Evolutionary conservation across 35 echinoderm and acorn worm genomes (phyloP), one percentile per base, ranked within the genome.

Genomic region (Ophiothrix spiculata): DNA sequence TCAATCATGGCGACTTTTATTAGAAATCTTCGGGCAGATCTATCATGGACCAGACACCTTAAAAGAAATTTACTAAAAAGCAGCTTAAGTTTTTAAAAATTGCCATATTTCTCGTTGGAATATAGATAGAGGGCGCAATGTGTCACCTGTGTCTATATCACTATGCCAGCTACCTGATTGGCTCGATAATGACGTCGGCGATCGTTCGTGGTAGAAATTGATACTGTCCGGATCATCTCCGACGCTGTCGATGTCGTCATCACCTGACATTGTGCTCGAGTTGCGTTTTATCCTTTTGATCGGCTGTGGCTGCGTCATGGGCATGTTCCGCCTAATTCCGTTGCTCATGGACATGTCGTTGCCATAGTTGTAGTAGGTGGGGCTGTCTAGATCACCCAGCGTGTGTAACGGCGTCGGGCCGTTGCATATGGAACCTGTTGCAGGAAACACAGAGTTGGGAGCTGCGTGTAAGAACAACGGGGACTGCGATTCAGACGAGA

Each of bases 141-240:
- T 69, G 46, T 60, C 36, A 92, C 92, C 96, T 77, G 92, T 85
- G 75, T 99, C 96, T 11, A 94, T 77, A 77, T 99, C 96, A 34
- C 96, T 92, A n/a, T 94, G 96, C 96, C 96, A 99, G 35, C 92
- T 91, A 80, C 92, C 89, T 0, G 89, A 91, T 32, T 99, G 96
- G 79, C 96, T 99, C 49, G 88, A 91, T 0, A 99, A 41, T 0
- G 96, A 99, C 37, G 92, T 89, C 38, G 96, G 96, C 1, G 96
- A 99, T 56, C 89, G 79, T 40, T 91, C 92, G 60, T n/a, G n/a
- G 75, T 99, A 99, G 41, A 79, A 88, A 32, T 84, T 73, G 45
- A 97, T 79, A 75, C 88, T 91, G 1, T 97, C 94, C 0, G 81
- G 38, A 32, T 98, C 95, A 49, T 98, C 95, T 16, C 92, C 96